Conservation (phyloP, 2,113 vertebrate species). For the Ictalurus punctatus region DNA sequence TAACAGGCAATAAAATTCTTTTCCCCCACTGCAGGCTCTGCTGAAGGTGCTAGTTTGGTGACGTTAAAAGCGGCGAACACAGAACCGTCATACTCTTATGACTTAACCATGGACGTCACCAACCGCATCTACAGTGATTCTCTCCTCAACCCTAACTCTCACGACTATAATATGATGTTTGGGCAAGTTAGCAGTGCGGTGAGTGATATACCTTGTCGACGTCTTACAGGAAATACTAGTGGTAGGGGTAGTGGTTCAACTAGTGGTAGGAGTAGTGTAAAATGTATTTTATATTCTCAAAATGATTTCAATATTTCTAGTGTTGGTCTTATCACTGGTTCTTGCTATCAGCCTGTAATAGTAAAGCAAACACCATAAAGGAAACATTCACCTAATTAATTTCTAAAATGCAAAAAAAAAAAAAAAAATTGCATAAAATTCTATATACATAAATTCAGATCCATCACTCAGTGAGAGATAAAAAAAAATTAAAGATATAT, state of each 20-base stretch:
- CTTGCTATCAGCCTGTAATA: neutral
- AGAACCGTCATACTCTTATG: neutral
- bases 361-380: neutral
- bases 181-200: constrained; percentile 51
- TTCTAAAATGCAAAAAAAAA: neutral
- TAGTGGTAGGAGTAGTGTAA: too few species aligned
- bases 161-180: constrained; percentile 31
- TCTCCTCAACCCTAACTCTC: constrained; percentile 27
- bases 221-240: neutral
- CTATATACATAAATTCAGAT: neutral
- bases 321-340: neutral
- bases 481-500: neutral
- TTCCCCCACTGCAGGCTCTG: neutral
- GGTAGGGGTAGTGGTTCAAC: too few species aligned
- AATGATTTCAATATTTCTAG: neutral
- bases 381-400: neutral
- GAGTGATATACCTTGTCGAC: constrained; percentile 18
- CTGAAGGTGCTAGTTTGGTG: constrained; percentile 6
- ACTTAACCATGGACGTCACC: constrained; percentile 53
- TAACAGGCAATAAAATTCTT: neutral
- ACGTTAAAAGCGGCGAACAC: neutral
- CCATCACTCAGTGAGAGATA: neutral
- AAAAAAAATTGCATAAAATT: neutral
- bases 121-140: constrained; percentile 47
- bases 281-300: neutral